A percentile compares a stretch with the other conserved stretches of the same genome.
Conservation (phyloP, 2,113 vertebrate genomes). For the Mormoops blainvillei region DNA sequence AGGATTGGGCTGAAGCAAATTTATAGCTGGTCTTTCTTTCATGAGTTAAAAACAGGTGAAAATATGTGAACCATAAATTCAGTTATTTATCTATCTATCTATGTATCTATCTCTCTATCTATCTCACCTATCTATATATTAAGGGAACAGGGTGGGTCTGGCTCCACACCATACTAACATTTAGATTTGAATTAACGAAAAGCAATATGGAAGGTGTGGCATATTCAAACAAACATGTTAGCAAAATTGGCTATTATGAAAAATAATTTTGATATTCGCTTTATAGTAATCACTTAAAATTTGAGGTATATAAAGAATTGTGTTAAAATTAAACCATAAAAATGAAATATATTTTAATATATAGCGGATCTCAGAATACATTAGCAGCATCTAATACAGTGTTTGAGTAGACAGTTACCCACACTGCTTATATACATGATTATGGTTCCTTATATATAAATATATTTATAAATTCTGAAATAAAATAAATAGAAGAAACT, state of each 20-base stretch:
- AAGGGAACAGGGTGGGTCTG: too few relatives aligned
- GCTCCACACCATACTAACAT: too few relatives aligned
- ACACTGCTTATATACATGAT: neutral
- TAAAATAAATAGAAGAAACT: neutral
- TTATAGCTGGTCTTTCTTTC: neutral
- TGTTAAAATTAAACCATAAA: neutral
- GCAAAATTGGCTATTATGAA: neutral
- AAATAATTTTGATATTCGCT: neutral
- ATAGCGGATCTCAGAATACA: neutral
- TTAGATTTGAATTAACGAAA: neutral
- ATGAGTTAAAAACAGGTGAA: neutral
- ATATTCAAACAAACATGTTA: neutral
- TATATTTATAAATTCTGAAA: neutral
- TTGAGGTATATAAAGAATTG: neutral
- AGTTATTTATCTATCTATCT: neutral
- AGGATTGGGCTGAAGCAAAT: neutral
- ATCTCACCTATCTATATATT: neutral
- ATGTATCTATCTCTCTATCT: neutral
- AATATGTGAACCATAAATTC: neutral
- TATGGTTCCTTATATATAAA: neutral
- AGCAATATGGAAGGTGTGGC: neutral
- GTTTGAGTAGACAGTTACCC: neutral
- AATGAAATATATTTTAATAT: neutral
- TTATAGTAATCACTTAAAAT: neutral
- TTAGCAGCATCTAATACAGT: neutral